Conservation (phyloP, 2,113 vertebrate genomes). For the Myrmophylax atrothorax region DNA sequence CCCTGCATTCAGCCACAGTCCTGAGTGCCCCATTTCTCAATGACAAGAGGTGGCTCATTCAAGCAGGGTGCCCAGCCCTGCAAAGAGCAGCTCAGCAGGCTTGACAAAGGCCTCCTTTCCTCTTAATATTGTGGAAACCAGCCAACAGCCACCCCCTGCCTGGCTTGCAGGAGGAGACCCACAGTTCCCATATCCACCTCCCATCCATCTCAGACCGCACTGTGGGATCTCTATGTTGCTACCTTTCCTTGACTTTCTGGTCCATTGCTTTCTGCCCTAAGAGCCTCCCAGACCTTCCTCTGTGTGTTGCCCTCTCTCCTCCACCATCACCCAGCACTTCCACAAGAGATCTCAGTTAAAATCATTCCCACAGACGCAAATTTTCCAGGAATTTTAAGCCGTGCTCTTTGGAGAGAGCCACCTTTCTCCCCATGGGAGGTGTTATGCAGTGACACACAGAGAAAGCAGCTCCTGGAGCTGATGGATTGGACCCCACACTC, state of each 20-base stretch:
- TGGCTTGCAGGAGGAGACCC: not conserved
- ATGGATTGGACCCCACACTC: not conserved
- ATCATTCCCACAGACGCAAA: not conserved
- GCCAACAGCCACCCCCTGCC: not conserved
- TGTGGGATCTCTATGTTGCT: not conserved
- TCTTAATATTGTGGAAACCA: not conserved
- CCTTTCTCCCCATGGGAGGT: not conserved
- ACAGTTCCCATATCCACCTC: not conserved
- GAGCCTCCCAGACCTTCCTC: not conserved
- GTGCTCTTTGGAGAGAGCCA: not conserved
- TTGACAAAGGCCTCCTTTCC: not conserved
- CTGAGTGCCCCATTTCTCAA: not conserved
- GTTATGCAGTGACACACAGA: not conserved
- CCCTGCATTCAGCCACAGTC: not conserved
- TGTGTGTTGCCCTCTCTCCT: not conserved
- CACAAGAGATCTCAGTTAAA: not conserved
- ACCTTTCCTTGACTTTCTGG: not conserved
- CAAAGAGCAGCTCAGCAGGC: not conserved
- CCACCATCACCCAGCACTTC: not conserved
- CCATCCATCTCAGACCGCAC: accelerated
- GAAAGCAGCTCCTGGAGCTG: not conserved
- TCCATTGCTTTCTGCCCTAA: not conserved
- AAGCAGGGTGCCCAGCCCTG: not conserved
- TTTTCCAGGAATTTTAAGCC: not conserved
- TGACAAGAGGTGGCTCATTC: not conserved